Percentiles rank a stretch among this genome's conserved stretches.
These are phyloP conservation scores for Aphaenogaster ashmeadi DNA, from an alignment of 1,140 invertebrate species.

Conservation along the genomic window DNA sequence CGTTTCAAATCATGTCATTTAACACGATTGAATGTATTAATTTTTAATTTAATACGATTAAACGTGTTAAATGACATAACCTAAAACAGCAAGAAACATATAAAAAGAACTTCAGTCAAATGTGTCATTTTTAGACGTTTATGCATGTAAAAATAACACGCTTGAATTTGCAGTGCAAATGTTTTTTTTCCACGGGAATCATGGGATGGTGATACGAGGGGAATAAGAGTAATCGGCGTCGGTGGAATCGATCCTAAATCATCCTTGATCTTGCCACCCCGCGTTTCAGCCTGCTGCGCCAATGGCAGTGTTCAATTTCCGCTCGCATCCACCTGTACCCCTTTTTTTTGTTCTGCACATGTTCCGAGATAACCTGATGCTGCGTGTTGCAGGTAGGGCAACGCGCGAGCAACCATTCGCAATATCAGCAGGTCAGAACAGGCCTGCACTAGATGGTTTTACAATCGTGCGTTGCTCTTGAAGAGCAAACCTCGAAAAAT, in stretches of 20 bases:
- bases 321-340: slow-evolving; percentile 54
- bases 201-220: background rate
- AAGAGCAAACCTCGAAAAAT: background rate
- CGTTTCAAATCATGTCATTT: too few species aligned
- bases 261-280: slow-evolving; percentile 32
- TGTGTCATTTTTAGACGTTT: too few species aligned
- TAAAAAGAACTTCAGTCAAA: too few species aligned
- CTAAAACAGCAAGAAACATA: too few species aligned
- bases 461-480: background rate
- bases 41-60: too few species aligned
- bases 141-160: too few species aligned
- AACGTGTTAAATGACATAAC: too few species aligned
- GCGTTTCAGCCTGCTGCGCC: slow-evolving; percentile 29
- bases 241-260: slow-evolving; percentile 49
- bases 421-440: slow-evolving; percentile 9
- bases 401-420: background rate
- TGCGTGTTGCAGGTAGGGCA: slow-evolving; percentile 29
- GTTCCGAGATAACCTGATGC: slow-evolving; percentile 57
- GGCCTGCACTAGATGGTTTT: slow-evolving; percentile 27
- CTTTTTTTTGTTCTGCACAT: slow-evolving; percentile 36
- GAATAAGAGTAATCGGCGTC: slow-evolving; percentile 39
- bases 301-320: slow-evolving; percentile 58
- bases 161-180: too few species aligned
- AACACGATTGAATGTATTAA: too few species aligned
- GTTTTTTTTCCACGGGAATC: background rate